Percentiles rank a stretch among this genome's conserved stretches.
Evolutionary conservation across 2,888 invertebrate species (phyloP).

Genomic region (Troilus luridus): DNA sequence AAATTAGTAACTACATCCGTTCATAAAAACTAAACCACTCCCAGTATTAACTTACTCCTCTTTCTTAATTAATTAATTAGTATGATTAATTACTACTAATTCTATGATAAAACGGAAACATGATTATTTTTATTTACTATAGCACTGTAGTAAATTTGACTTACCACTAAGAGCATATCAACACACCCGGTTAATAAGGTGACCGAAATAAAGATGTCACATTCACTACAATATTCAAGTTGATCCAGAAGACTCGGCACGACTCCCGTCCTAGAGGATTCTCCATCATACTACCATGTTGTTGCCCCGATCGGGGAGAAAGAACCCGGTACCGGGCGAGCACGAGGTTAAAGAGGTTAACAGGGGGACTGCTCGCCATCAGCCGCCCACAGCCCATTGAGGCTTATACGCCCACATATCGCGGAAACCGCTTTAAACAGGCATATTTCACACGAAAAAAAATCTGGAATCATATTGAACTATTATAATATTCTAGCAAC

Average conservation of each 20-base stretch:
- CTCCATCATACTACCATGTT: neutral
- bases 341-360: slow-evolving; percentile 27
- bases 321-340: neutral
- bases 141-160: neutral
- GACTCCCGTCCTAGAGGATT: neutral
- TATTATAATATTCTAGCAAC: neutral
- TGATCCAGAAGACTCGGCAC: neutral
- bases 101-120: too few relatives aligned
- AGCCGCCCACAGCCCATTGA: neutral
- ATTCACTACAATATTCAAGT: neutral
- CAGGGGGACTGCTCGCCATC: slow-evolving; percentile 7
- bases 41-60: too few relatives aligned
- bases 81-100: too few relatives aligned
- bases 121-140: too few relatives aligned
- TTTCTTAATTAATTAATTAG: too few relatives aligned
- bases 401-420: slow-evolving; percentile 1
- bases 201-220: neutral
- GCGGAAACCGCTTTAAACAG: neutral
- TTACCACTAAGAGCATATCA: neutral
- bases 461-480: neutral
- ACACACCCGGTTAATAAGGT: neutral
- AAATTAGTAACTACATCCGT: too few relatives aligned
- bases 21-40: too few relatives aligned
- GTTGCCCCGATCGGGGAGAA: neutral
- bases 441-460: neutral